Conservation (phyloP, 2,113 vertebrate genomes). For the Trinectes maculatus region DNA sequence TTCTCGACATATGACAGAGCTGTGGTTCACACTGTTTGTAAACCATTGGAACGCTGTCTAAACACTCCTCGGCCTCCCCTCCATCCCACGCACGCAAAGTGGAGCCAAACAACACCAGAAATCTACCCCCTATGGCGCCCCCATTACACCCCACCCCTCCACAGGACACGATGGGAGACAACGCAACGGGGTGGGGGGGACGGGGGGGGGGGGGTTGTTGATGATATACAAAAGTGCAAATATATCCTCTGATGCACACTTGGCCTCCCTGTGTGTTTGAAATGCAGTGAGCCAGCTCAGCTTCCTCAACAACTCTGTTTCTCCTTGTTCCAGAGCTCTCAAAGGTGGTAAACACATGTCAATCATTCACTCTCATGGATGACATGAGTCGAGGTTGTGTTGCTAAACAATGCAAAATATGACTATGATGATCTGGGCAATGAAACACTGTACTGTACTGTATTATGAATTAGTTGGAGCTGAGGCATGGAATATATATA, state of each 20-base stretch:
- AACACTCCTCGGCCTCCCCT: slow-evolving; percentile 75
- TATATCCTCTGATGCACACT: slow-evolving; percentile 35
- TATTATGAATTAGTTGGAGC: too few species aligned
- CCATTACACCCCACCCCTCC: not conserved
- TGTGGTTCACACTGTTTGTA: slow-evolving; percentile 78
- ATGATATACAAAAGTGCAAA: slow-evolving; percentile 56
- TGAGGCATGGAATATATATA: too few species aligned
- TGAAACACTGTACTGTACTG: too few species aligned
- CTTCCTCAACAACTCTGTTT: slow-evolving; percentile 31
- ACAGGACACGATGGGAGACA: slow-evolving; percentile 34
- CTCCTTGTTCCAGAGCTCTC: slow-evolving; percentile 15
- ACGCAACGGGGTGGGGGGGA: slow-evolving; percentile 39
- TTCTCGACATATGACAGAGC: slow-evolving; percentile 66
- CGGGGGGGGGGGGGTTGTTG: slow-evolving; percentile 42
- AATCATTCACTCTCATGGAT: slow-evolving; percentile 42
- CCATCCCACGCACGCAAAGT: slow-evolving; percentile 59
- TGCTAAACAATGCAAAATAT: too few species aligned
- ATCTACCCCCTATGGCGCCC: slow-evolving; percentile 39
- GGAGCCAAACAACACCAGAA: slow-evolving; percentile 59
- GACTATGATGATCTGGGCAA: too few species aligned
- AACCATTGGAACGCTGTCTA: slow-evolving; percentile 78
- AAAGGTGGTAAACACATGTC: slow-evolving; percentile 3
- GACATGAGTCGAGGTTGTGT: slow-evolving; percentile 16
- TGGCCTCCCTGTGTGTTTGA: slow-evolving; percentile 29
- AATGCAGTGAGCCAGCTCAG: slow-evolving; percentile 40